Conservation (phyloP, 2,113 vertebrate species). For the Tragelaphus imberbis region DNA sequence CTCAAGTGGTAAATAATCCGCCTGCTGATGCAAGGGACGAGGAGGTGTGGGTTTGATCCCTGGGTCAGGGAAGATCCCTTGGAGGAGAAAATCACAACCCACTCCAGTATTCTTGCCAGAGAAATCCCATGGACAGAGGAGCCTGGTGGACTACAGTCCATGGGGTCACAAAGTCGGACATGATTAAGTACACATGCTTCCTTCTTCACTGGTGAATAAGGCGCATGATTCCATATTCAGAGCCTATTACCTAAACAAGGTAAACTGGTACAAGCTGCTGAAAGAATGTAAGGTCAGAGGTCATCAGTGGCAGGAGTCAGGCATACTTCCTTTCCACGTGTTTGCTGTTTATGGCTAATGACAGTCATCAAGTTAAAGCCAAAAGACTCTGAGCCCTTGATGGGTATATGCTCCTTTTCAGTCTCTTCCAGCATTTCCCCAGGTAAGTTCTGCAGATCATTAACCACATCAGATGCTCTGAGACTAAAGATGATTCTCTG, state of each 20-base stretch:
- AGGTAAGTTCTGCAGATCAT: neutral
- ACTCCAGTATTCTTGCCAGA: neutral
- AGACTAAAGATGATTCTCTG: neutral
- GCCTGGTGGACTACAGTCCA: neutral
- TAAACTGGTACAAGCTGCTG: neutral
- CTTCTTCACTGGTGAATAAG: neutral
- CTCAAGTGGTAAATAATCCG: neutral
- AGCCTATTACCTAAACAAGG: neutral
- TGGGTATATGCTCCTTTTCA: neutral
- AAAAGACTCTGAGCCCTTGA: neutral
- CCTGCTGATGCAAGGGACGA: neutral
- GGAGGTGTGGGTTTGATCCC: neutral
- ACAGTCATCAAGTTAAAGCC: neutral
- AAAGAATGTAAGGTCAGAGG: neutral
- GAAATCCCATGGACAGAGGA: neutral
- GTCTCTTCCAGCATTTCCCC: neutral
- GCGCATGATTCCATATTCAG: rapidly evolving
- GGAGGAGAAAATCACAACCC: neutral
- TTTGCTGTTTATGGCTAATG: neutral
- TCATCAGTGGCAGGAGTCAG: neutral
- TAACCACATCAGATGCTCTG: neutral
- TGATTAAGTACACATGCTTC: neutral
- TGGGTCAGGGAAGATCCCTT: neutral
- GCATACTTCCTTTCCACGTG: neutral
- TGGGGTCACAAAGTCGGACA: neutral